A percentile compares a stretch with the other conserved stretches of the same genome.
Conservation (phyloP, 2,113 vertebrate species). For the Amphilophus citrinellus region DNA sequence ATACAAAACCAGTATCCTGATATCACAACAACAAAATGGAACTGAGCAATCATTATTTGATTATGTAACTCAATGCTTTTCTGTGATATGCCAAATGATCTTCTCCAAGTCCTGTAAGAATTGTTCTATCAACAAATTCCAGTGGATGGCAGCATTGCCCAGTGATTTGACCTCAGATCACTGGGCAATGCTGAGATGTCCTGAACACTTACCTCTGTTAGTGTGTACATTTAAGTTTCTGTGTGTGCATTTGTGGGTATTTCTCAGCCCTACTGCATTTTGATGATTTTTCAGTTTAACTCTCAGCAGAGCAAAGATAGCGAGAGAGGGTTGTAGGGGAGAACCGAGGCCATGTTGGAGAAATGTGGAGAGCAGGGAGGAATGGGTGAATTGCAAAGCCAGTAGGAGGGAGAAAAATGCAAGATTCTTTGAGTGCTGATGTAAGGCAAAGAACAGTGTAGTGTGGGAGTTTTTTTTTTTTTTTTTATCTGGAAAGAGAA, state of each 20-base stretch:
- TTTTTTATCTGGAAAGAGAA: not conserved
- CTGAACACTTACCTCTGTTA: not conserved
- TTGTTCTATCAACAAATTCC: conserved; percentile 2
- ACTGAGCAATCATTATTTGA: not conserved
- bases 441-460: not conserved
- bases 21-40: not conserved
- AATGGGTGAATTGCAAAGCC: not conserved
- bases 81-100: not conserved
- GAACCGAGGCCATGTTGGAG: not conserved
- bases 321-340: not conserved
- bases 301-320: not conserved
- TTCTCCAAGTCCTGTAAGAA: not conserved
- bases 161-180: not conserved
- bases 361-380: not conserved
- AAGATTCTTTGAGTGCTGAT: not conserved
- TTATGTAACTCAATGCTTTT: not conserved
- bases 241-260: not conserved
- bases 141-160: conserved; percentile 56
- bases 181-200: not conserved
- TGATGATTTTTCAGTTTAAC: conserved; percentile 23
- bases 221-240: not conserved
- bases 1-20: not conserved
- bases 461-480: not conserved
- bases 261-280: not conserved
- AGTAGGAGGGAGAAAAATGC: not conserved